Evolutionary conservation across 2,797 vertebrate genomes (phyloP).

Genomic region (Acipenser oxyrinchus): DNA sequence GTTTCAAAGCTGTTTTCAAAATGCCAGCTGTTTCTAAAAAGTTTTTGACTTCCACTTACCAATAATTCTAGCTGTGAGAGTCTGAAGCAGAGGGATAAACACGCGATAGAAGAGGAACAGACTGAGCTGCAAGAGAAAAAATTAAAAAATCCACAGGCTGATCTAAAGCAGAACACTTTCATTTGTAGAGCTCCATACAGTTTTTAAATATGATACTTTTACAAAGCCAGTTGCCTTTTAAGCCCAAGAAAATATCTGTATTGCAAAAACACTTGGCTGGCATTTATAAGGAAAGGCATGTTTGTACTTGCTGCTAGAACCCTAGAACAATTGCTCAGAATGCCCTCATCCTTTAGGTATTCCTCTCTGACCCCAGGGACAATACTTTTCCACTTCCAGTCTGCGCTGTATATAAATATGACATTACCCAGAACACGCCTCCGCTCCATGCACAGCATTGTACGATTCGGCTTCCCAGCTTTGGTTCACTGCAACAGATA

Average conservation of each 20-base stretch:
- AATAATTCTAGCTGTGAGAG: slow-evolving; percentile 85
- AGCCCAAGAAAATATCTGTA: too few relatives aligned
- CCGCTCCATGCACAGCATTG: slow-evolving; percentile 98
- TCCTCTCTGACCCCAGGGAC: too few relatives aligned
- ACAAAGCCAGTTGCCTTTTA: too few relatives aligned
- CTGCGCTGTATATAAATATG: too few relatives aligned
- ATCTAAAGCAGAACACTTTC: background rate
- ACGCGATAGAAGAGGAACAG: slow-evolving; percentile 93
- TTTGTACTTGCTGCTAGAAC: too few relatives aligned
- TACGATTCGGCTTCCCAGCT: slow-evolving; percentile 87
- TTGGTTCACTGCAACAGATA: slow-evolving; percentile 73
- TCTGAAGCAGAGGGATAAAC: slow-evolving; percentile 90
- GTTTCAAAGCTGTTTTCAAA: too few relatives aligned
- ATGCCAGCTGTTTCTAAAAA: background rate
- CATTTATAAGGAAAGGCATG: background rate
- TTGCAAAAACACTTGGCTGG: too few relatives aligned
- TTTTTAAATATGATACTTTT: too few relatives aligned
- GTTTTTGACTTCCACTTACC: slow-evolving; percentile 57
- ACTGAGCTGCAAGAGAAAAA: slow-evolving; percentile 68
- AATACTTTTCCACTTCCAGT: too few relatives aligned
- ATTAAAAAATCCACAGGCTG: background rate
- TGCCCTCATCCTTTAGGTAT: too few relatives aligned
- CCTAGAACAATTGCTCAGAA: too few relatives aligned
- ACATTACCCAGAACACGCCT: slow-evolving; percentile 88
- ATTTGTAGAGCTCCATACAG: background rate